phyloP scores from a whole-genome alignment of 2,113 vertebrate genomes.

The Macaca nemestrina region DNA sequence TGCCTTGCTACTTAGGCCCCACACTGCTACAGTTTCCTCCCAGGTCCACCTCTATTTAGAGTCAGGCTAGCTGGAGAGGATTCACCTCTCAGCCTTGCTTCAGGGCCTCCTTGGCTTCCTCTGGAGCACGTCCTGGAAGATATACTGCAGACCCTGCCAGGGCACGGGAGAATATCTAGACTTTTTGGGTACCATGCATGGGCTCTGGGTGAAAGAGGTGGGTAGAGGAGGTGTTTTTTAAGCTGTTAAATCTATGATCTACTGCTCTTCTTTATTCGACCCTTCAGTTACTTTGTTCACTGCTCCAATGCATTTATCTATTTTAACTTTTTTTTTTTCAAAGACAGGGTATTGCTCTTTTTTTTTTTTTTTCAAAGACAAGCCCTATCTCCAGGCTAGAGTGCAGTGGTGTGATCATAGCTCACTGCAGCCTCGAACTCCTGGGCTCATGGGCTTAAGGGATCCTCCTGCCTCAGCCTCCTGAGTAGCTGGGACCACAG shows the following conservation, averaged over 20 bases:
- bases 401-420: too few relatives aligned
- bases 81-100: background rate
- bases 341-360: background rate
- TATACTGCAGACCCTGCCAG: background rate
- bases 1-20: background rate
- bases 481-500: too few relatives aligned
- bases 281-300: background rate
- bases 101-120: background rate
- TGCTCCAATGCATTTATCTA: background rate
- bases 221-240: background rate
- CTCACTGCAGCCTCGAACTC: too few relatives aligned
- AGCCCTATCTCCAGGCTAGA: too few relatives aligned
- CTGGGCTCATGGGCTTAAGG: too few relatives aligned
- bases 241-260: background rate
- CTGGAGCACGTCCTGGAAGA: background rate
- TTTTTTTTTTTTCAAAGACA: background rate
- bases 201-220: background rate
- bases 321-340: background rate
- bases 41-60: background rate
- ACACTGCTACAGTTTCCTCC: background rate
- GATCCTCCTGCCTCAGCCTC: too few relatives aligned
- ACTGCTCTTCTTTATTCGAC: background rate
- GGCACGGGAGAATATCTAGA: background rate
- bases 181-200: too few relatives aligned
- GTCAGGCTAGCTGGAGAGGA: background rate